These are phyloP conservation scores for Argyrosomus regius DNA, from an alignment of 2,797 vertebrate species.

Conservation along the genomic window DNA sequence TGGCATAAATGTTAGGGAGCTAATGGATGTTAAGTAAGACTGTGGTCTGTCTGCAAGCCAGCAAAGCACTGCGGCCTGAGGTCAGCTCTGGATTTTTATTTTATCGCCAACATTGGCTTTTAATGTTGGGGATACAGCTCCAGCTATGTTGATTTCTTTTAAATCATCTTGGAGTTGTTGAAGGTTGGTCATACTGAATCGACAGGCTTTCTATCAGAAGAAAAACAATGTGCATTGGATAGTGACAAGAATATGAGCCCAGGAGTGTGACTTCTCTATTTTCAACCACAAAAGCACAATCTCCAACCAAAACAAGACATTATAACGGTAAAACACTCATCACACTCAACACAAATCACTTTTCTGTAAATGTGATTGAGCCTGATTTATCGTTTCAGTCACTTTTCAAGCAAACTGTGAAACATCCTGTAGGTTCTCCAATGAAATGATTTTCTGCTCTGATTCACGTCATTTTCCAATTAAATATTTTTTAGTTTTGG, in stretches of 20 bases:
- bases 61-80: slow-evolving; percentile 19
- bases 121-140: slow-evolving; percentile 2
- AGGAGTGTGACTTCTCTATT: neutral
- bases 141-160: slow-evolving; percentile 2
- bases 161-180: slow-evolving; percentile 1
- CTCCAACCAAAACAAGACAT: neutral
- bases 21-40: slow-evolving; percentile 68
- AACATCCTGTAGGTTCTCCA: neutral
- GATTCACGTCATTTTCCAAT: neutral
- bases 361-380: neutral
- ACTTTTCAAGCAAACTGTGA: neutral
- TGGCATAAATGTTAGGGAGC: slow-evolving; percentile 43
- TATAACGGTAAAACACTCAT: neutral
- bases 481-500: neutral
- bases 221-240: slow-evolving; percentile 12
- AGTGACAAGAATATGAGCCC: neutral
- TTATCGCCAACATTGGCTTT: slow-evolving; percentile 24
- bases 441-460: neutral
- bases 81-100: slow-evolving; percentile 31
- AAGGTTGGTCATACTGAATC: neutral
- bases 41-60: slow-evolving; percentile 54
- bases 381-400: neutral
- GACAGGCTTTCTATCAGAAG: neutral
- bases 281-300: neutral
- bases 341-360: neutral